Evolutionary conservation across 2,797 vertebrate genomes (phyloP).

Genomic region (Furcifer pardalis): DNA sequence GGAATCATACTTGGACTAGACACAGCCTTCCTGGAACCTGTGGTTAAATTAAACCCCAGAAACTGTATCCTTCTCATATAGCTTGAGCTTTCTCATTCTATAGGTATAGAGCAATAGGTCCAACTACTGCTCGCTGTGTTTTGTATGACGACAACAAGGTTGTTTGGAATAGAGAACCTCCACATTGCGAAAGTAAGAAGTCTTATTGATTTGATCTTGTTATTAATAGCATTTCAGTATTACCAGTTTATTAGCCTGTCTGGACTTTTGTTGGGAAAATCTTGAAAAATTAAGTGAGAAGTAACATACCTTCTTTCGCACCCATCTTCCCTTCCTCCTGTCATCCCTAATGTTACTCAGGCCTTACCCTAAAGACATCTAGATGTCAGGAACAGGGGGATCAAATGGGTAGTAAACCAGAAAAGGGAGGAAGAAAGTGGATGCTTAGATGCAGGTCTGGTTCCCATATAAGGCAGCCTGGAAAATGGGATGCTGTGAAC

Average conservation of each 20-base stretch:
- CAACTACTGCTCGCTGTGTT: neutral
- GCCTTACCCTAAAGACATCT: too few species aligned
- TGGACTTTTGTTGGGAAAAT: neutral
- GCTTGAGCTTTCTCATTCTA: neutral
- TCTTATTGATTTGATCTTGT: neutral
- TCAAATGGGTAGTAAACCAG: too few species aligned
- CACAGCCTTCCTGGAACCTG: too few species aligned
- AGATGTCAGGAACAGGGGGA: too few species aligned
- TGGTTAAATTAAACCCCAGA: too few species aligned
- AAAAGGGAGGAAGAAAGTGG: too few species aligned
- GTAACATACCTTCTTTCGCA: neutral
- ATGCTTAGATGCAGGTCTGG: too few species aligned
- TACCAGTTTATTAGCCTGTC: neutral
- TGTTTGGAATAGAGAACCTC: neutral
- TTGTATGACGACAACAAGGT: accelerated
- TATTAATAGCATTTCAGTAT: neutral
- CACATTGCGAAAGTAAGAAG: neutral
- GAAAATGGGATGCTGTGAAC: too few species aligned
- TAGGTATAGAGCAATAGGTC: neutral
- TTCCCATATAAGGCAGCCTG: too few species aligned
- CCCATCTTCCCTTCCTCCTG: neutral
- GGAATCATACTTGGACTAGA: too few species aligned
- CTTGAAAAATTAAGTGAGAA: neutral
- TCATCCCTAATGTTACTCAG: too few species aligned
- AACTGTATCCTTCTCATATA: neutral